Conservation (phyloP, 1,140 invertebrate species). For the Chlorops oryzae region DNA sequence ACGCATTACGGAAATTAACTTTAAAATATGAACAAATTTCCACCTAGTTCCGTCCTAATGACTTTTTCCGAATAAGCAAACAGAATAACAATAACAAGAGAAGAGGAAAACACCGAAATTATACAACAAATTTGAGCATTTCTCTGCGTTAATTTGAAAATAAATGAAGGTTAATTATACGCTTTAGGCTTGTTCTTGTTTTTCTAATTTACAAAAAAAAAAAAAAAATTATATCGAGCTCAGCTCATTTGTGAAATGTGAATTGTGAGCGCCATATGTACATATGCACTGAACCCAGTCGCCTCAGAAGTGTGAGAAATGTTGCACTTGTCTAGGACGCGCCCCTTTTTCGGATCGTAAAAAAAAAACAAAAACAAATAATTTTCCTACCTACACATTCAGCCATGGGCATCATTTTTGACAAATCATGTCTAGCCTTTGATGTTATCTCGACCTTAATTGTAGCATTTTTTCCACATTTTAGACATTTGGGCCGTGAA, state of each 20-base stretch:
- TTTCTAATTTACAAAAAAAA: neutral
- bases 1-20: slow-evolving; percentile 19
- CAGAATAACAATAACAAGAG: neutral
- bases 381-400: too few species aligned
- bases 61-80: neutral
- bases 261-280: too few species aligned
- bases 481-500: neutral
- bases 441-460: slow-evolving; percentile 41
- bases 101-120: neutral
- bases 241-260: neutral
- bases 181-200: slow-evolving; percentile 12
- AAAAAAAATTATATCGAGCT: neutral
- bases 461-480: neutral
- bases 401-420: slow-evolving; percentile 13
- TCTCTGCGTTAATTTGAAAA: slow-evolving; percentile 39
- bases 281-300: neutral
- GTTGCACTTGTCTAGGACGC: slow-evolving; percentile 13
- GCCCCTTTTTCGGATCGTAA: slow-evolving; percentile 9
- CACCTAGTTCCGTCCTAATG: slow-evolving; percentile 36
- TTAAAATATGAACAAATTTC: slow-evolving; percentile 27
- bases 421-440: slow-evolving; percentile 45
- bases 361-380: neutral
- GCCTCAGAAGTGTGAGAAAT: slow-evolving; percentile 20
- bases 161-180: slow-evolving; percentile 45
- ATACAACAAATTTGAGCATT: slow-evolving; percentile 30